Evolutionary conservation across 2,113 vertebrate genomes (phyloP), one percentile per base, ranked within the genome.

Genomic region (Dicaeum eximium): DNA sequence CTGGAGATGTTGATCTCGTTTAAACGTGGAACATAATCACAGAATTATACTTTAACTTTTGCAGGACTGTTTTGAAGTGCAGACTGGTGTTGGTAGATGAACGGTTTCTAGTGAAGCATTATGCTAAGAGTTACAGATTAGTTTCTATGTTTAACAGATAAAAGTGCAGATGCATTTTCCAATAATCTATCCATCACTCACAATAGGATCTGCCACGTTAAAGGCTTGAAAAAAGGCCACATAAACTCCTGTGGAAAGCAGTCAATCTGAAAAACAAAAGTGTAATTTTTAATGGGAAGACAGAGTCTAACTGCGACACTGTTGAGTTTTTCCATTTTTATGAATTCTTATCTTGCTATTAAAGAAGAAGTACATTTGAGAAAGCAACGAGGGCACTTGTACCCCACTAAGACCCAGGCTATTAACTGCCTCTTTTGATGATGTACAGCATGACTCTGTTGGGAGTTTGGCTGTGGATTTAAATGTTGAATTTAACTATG

Each of bases 311-410:
- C 90, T 44, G 93, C 6, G 84, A 38, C 74, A 47, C 64, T 60
- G 62, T 65, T 80, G 74, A 80, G 40, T 90, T 92, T 96, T 96
- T 71, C 74, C 71, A 66, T 86, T 94, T 95, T 90, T 88, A 88
- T 97, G 86, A 91, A 93, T 93, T 92, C 90, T 94, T 93, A 92
- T 97, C 90, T 95, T 62, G 82, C 74, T 33, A 45, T 93, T 88
- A 81, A 61, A 91, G 79, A 75, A 71, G 71, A 94, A 92, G 65
- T 7, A 1, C 47, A 11, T 92, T 88, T 92, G 69, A 84, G 87
- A 60, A 92, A 77, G 84, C 60, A 73, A 84, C 2, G 15, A 95
- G 71, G 62, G 61, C 90, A 50, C 90, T 96, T 70, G 78, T 88
- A 93, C 85, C 79, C 88, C 58, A 88, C 66, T 33, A 94, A 94